These are phyloP conservation scores for Tetramorium simillimum DNA, from an alignment of 1,140 invertebrate species.

Conservation along the genomic window DNA sequence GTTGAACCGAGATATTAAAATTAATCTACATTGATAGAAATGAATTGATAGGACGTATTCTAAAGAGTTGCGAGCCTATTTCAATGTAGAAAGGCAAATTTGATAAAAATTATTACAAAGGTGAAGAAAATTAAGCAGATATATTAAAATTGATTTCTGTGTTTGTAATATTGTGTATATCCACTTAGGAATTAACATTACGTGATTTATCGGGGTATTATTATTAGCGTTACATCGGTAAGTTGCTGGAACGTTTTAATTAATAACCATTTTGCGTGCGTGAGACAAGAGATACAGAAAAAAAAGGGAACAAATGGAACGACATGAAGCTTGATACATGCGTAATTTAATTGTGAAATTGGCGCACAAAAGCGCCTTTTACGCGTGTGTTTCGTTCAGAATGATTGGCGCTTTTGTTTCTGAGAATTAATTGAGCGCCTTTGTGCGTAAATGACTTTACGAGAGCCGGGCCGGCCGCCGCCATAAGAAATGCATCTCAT, in stretches of 20 bases:
- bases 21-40: no score
- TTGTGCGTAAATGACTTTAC: conserved; percentile 21
- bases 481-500: conserved; percentile 31
- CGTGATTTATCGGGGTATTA: background rate
- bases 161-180: background rate
- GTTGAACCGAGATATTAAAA: no score
- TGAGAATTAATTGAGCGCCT: conserved; percentile 32
- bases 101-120: background rate
- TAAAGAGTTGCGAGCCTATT: background rate
- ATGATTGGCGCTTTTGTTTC: conserved; percentile 26
- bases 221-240: background rate
- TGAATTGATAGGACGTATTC: no score
- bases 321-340: background rate
- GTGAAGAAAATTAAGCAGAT: background rate
- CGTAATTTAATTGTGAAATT: conserved; percentile 33
- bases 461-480: background rate
- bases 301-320: background rate
- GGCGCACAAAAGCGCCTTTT: background rate
- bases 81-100: background rate
- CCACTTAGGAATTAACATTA: background rate
- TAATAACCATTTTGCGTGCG: conserved; percentile 4
- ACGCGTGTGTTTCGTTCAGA: background rate
- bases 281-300: background rate
- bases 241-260: conserved; percentile 6
- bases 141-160: conserved; percentile 1